Percentiles rank a stretch among this genome's conserved stretches.
Conservation (phyloP, 2,888 invertebrate species). For the Diaperis boleti region DNA sequence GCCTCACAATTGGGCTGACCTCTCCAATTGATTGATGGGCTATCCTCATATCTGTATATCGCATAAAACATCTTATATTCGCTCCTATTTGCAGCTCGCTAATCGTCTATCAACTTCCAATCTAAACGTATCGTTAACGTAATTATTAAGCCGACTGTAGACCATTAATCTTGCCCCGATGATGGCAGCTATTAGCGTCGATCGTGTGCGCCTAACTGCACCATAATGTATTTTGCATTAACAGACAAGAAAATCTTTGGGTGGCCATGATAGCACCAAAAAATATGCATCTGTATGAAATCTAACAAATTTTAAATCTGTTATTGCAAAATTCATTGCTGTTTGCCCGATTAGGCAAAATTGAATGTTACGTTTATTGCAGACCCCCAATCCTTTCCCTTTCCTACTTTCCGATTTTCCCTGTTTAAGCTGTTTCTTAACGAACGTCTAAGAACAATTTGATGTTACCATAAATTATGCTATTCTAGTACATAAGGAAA, state of each 20-base stretch:
- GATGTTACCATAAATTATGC: conserved; percentile 58
- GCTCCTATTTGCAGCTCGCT: conserved; percentile 44
- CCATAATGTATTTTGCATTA: conserved; percentile 35
- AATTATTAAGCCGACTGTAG: conserved; percentile 47
- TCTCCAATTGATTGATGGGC: conserved; percentile 47
- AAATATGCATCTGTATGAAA: not conserved
- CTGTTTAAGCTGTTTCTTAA: not conserved
- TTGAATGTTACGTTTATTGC: too few relatives aligned
- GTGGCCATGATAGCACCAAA: conserved; percentile 26
- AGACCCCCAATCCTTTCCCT: too few relatives aligned
- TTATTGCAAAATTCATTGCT: too few relatives aligned
- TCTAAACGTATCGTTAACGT: conserved; percentile 46
- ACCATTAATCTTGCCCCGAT: conserved; percentile 48
- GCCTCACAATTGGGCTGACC: conserved; percentile 50
- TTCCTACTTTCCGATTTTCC: not conserved
- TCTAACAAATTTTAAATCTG: too few relatives aligned
- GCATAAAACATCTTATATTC: conserved; percentile 37
- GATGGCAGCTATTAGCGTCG: conserved; percentile 46
- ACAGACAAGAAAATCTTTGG: conserved; percentile 26
- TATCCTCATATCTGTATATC: conserved; percentile 37
- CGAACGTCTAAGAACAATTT: conserved; percentile 11
- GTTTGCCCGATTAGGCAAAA: too few relatives aligned
- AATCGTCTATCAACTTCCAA: conserved; percentile 49
- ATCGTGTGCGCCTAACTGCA: conserved; percentile 46
- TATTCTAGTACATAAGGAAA: conserved; percentile 54